These are phyloP conservation scores for Actinemys pallida DNA, from an alignment of 2,113 vertebrate species.

Conservation along the genomic window DNA sequence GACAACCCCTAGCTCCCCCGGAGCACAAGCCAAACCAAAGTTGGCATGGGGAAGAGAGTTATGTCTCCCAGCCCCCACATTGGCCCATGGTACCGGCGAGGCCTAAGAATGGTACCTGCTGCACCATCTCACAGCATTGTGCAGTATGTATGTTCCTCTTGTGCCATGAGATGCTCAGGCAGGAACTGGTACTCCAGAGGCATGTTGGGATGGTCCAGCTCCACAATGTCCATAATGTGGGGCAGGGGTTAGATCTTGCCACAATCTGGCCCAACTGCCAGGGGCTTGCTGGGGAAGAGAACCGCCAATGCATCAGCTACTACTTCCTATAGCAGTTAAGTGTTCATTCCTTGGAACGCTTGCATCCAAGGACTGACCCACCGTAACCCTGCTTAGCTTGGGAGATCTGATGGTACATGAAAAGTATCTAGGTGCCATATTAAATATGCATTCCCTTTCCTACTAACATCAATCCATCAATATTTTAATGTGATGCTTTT, in stretches of 20 bases:
- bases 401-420: slow-evolving; percentile 60
- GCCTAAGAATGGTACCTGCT: not conserved
- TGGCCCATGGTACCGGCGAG: accelerated
- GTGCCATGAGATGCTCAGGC: not conserved
- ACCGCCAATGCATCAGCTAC: not conserved
- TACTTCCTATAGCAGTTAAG: not conserved
- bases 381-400: slow-evolving; percentile 19
- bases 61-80: not conserved
- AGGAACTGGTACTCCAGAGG: not conserved
- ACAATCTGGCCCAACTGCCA: not conserved
- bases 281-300: not conserved
- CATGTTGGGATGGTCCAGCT: accelerated
- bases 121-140: not conserved
- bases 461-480: slow-evolving; percentile 56
- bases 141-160: not conserved
- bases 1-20: not conserved
- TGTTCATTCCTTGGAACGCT: not conserved
- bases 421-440: slow-evolving; percentile 55
- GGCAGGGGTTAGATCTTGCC: not conserved
- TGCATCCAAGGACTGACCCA: not conserved
- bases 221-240: not conserved
- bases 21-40: not conserved
- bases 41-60: not conserved
- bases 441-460: slow-evolving; percentile 62
- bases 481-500: slow-evolving; percentile 64